Evolutionary conservation across 2,797 vertebrate species (phyloP), one percentile per base, ranked within the genome.

Genomic region (Lepilemur ruficaudatus): DNA sequence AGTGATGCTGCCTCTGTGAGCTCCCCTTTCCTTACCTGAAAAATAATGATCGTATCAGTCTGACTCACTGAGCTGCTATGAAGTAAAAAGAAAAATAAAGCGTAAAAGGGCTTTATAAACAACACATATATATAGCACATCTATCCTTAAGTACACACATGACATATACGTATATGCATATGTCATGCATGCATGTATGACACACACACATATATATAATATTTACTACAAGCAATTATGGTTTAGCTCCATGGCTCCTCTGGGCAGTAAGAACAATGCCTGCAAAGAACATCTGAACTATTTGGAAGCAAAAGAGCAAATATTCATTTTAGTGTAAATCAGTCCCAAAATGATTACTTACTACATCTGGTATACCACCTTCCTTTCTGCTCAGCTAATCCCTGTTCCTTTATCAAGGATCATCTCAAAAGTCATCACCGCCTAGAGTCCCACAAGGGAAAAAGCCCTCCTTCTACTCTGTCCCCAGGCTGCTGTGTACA

Each of bases 401-500:
- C 32, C 25, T 86, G 3, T 41, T 59, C 30, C 23, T 57, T 50
- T 23, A 35, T 50, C 59, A 87, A 63, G 41, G 28, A 46, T 72
- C n/a, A 81, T 4, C 70, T 76, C 59, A 30, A 81, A 84, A 50
- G 9, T 63, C 50, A 69, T 41, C 9, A 43, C 5, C 9, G 25
- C 4, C 38, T 28, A 84, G 6, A 9, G 20, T 46, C 28, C 14
- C 6, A 1, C 13, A 73, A 1, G 9, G 15, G 17, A 52, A 80
- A n/a, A 12, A 20, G 12, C 5, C 9, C 67, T 11, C 7, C 11
- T n/a, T 46, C 35, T 25, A 20, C 7, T 79, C 20, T 75, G 55
- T 4, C 38, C 15, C 22, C 1, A 35, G 7, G 2, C 20, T 2
- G 0, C 63, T 55, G 6, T 5, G 2, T 7, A 4, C 22, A 46